Percentiles rank a stretch among this genome's conserved stretches.
Conservation (phyloP, 53 echinoderm and acorn worm genomes). For the Zoroaster sp. region DNA sequence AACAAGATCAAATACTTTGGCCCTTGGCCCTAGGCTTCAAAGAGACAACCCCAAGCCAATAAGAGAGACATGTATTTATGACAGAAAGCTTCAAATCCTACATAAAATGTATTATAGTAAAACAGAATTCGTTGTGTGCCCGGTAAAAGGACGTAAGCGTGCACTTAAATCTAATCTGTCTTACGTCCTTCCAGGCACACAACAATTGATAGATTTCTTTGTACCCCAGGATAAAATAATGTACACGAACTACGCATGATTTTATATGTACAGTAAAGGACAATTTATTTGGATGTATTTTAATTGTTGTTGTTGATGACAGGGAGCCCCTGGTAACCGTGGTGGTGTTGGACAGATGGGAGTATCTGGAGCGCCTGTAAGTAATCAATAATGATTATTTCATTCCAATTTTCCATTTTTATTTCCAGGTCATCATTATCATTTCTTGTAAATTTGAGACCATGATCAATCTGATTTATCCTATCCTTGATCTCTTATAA, state of each 20-base stretch:
- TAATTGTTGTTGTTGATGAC: not conserved
- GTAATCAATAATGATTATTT: not conserved
- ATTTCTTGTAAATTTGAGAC: not conserved
- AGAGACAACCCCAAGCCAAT: no score
- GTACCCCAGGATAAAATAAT: no score
- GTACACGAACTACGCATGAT: no score
- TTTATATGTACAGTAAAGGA: not conserved
- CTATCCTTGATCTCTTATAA: not conserved
- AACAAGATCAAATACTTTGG: no score
- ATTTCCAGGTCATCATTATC: not conserved
- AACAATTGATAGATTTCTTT: no score
- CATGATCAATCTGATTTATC: not conserved
- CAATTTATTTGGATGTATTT: not conserved
- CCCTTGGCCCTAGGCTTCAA: no score
- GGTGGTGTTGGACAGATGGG: slow-evolving; percentile 17
- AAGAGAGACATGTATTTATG: no score
- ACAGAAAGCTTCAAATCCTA: no score
- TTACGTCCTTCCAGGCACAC: not conserved
- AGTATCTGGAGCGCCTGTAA: not conserved
- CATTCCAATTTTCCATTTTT: not conserved
- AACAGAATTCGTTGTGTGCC: no score
- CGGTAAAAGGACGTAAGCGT: no score
- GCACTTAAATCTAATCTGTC: not conserved
- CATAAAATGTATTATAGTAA: no score
- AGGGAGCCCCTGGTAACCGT: slow-evolving; percentile 39